Percentiles rank a stretch among this genome's conserved stretches.
These are phyloP conservation scores for Aporophyla lueneburgensis DNA, from an alignment of 2,888 invertebrate genomes.

Conservation along the genomic window DNA sequence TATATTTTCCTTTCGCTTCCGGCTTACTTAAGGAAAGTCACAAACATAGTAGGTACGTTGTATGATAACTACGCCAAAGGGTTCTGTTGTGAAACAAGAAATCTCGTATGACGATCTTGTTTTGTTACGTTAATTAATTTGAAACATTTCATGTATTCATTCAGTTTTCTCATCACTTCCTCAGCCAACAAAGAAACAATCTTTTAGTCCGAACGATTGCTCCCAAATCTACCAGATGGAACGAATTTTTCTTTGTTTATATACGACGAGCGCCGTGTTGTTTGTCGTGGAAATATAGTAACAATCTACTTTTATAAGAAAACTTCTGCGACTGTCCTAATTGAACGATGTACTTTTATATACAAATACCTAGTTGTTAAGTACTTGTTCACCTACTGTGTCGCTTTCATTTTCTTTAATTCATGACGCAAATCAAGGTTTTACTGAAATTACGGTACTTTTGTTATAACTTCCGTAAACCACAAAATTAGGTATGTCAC, in stretches of 20 bases:
- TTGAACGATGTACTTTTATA: conserved; percentile 60
- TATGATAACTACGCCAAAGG: conserved; percentile 26
- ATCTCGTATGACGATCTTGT: conserved; percentile 27
- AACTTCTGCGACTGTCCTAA: conserved; percentile 68
- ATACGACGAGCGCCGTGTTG: conserved; percentile 57
- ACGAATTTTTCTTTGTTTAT: conserved; percentile 69
- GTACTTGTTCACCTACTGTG: conserved; percentile 16
- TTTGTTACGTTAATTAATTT: conserved; percentile 50
- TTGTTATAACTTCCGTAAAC: conserved; percentile 18
- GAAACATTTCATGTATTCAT: conserved; percentile 57
- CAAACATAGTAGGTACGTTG: neutral
- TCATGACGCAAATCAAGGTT: conserved; percentile 40
- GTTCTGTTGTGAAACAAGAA: conserved; percentile 16
- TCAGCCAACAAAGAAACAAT: conserved; percentile 64
- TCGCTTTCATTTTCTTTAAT: conserved; percentile 9
- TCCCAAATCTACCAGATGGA: conserved; percentile 66
- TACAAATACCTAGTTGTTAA: conserved; percentile 35
- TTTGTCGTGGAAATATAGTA: conserved; percentile 69
- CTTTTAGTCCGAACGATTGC: conserved; percentile 69
- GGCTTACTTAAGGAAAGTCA: conserved; percentile 16
- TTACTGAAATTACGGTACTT: conserved; percentile 15
- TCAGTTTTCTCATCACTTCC: conserved; percentile 56
- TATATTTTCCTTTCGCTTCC: conserved; percentile 26
- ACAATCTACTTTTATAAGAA: conserved; percentile 67
- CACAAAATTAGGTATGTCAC: neutral